phyloP scores from a whole-genome alignment of 2,888 invertebrate genomes.

The Tenthredo notha region DNA sequence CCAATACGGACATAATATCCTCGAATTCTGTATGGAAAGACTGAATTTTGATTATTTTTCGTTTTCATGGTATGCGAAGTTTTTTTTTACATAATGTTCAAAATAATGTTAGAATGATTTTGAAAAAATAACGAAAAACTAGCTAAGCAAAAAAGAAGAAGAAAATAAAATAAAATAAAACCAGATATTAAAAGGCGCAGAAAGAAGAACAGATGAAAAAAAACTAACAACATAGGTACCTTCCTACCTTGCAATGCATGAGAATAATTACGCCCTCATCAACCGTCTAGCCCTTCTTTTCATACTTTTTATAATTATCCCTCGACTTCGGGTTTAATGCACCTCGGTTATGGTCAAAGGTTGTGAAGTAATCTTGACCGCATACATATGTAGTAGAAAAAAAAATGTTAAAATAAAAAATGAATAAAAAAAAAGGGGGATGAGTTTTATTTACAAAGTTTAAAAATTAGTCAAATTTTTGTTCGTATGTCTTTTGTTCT shows the following conservation, averaged over 20 bases:
- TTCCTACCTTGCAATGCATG: neutral
- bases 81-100: too few species aligned
- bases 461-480: neutral
- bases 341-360: slow-evolving; percentile 5
- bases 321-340: neutral
- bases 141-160: neutral
- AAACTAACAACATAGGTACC: neutral
- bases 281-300: slow-evolving; percentile 14
- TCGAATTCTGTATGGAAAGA: too few species aligned
- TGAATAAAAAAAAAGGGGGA: neutral
- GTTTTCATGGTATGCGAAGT: too few species aligned
- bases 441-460: neutral
- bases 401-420: too few species aligned
- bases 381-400: neutral
- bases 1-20: too few species aligned
- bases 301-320: slow-evolving; percentile 31
- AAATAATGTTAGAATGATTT: too few species aligned
- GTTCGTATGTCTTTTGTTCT: neutral
- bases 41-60: too few species aligned
- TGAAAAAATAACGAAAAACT: neutral
- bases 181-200: neutral
- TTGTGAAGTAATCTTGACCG: slow-evolving; percentile 6
- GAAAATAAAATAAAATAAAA: neutral
- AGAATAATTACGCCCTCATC: slow-evolving; percentile 34
- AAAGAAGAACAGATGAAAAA: slow-evolving; percentile 11